Base-by-base conservation (phyloP, 2,113 vertebrate species). In the Aptenodytes patagonicus region DNA sequence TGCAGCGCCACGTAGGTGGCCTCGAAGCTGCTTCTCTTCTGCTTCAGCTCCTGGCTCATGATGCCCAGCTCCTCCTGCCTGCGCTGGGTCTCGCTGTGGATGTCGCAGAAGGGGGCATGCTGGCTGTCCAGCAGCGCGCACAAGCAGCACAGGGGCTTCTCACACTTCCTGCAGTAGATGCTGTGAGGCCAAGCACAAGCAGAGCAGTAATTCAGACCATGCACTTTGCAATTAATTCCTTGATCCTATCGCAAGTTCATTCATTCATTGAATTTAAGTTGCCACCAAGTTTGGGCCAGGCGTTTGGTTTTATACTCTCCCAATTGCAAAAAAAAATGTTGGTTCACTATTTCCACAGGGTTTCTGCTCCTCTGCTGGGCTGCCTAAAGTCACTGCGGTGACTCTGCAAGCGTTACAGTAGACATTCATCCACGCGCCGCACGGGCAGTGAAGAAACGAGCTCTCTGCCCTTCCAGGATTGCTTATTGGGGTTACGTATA, bases 61-160 rank as follows among this genome's bases (percentile, higher is more conserved):
- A 17, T 5, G 12, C 42, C 55, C 90, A 98, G 94, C 61, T 98
- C 97, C 10, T 93, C 68, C 81, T 97, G 97, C 54, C 94, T 54
- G 73, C 71, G 38, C 52, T 42, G 85, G 72, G 94, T 97, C 95
- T 98, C 98, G 0, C 21, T 3, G 34, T 17, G 25, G 77, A 98
- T 93, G 82, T 97, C 93, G 4, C 98, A 95, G 71, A 96, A 97
- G 9, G 93, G 77, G 8, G 40, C 21, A 17, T 98, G 98, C 8
- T 17, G 16, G 11, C 20, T 66, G n/a, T 98, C 98, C 80, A 98
- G 95, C 40, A 98, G 73, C 0, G 96, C 96, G 1, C 98, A 98
- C 4, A 3, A 7, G 58, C 97, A 96, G 91, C 98, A 98, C 69
- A 98, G 38, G 0, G 95, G 73, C 47, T 97, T 96, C 52, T 22